Conservation (phyloP, 2,888 invertebrate genomes). For the Tupiocoris notatus region DNA sequence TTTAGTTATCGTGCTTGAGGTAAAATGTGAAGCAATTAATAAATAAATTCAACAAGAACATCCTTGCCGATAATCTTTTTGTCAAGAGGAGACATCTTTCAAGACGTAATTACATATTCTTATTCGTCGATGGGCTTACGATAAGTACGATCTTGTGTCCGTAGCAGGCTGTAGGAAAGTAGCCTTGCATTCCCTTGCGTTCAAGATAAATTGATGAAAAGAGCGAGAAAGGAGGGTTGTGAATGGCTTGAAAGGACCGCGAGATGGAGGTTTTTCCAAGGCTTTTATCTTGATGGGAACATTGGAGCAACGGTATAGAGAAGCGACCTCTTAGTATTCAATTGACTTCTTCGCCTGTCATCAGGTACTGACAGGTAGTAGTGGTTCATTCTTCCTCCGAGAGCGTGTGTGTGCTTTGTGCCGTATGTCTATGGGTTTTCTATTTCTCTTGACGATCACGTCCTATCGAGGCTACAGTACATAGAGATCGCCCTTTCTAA, state of each 20-base stretch:
- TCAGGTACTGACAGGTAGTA: conserved; percentile 22
- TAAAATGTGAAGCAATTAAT: too few species aligned
- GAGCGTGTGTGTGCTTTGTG: not conserved
- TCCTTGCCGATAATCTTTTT: too few species aligned
- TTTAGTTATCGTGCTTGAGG: too few species aligned
- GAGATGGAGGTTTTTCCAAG: not conserved
- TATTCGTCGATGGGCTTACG: too few species aligned
- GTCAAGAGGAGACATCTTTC: too few species aligned
- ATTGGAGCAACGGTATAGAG: not conserved
- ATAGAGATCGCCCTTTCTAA: not conserved
- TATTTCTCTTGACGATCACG: not conserved
- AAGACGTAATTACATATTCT: too few species aligned
- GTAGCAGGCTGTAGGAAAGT: not conserved
- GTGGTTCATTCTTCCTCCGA: not conserved
- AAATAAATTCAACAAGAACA: too few species aligned
- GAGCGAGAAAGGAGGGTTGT: not conserved
- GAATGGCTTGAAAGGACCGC: not conserved
- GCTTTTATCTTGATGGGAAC: not conserved
- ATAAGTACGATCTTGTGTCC: too few species aligned
- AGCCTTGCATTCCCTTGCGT: not conserved
- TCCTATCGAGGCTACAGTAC: not conserved
- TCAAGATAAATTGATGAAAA: not conserved
- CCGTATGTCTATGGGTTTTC: not conserved
- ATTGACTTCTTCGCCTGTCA: conserved; percentile 12
- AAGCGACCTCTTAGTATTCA: conserved; percentile 1